Conservation (phyloP, 2,113 vertebrate species). For the Neofelis nebulosa region DNA sequence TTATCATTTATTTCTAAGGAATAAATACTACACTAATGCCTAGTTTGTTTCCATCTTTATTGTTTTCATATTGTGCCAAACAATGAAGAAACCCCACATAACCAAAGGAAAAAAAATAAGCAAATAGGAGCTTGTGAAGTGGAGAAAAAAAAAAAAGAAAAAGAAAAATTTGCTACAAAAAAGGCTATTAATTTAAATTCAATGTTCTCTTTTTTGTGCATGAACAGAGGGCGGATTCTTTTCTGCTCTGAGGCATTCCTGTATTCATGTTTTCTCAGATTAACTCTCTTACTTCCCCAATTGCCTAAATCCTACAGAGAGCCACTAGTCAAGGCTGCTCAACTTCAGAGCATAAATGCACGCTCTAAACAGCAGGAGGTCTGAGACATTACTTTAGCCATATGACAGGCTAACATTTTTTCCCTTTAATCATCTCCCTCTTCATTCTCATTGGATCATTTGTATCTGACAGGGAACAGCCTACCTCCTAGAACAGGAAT, state of each 20-base stretch:
- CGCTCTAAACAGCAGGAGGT: background rate
- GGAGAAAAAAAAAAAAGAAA: background rate
- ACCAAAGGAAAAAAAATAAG: background rate
- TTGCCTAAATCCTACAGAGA: background rate
- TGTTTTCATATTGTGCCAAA: background rate
- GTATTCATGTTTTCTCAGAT: background rate
- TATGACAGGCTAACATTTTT: background rate
- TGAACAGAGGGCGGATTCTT: background rate
- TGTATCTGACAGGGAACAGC: background rate
- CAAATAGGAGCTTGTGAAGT: background rate
- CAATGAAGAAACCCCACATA: background rate
- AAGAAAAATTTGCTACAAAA: background rate
- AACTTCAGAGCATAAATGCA: background rate
- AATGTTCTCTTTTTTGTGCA: background rate
- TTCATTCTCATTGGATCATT: constrained; percentile 31
- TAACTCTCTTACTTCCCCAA: background rate
- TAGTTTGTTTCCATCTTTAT: constrained; percentile 42
- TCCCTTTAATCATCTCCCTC: constrained; percentile 11
- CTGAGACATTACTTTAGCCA: background rate
- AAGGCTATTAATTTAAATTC: constrained; percentile 21
- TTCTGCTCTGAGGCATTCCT: background rate
- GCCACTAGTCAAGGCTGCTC: background rate
- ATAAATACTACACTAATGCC: background rate
- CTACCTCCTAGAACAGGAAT: background rate
- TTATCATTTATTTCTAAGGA: constrained; percentile 60